Percentiles rank a stretch among this genome's conserved stretches.
Conservation (phyloP, 1,140 invertebrate genomes). For the Drosophila ironensis region DNA sequence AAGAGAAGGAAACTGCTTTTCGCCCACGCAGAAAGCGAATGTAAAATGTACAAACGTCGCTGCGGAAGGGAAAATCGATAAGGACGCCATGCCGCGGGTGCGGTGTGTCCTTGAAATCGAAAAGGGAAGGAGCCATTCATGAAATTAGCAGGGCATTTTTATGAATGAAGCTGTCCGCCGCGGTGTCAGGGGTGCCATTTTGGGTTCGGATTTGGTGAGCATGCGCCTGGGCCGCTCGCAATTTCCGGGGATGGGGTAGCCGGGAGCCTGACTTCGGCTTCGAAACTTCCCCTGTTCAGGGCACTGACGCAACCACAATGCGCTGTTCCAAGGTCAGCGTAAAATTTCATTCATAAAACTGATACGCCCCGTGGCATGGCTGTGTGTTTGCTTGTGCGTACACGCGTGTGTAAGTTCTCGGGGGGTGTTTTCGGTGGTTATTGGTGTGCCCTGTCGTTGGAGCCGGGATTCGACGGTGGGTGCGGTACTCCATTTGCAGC, state of each 20-base stretch:
- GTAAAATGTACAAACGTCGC: constrained; percentile 17
- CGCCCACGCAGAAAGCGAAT: constrained; percentile 35
- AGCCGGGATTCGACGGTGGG: constrained; percentile 9
- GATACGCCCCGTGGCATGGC: constrained; percentile 46
- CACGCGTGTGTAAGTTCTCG: constrained; percentile 51
- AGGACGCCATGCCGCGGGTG: constrained; percentile 45
- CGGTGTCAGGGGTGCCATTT: constrained; percentile 6
- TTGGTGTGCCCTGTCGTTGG: background rate
- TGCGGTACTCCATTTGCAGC: constrained; percentile 53
- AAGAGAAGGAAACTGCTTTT: constrained; percentile 6
- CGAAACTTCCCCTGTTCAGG: constrained; percentile 40
- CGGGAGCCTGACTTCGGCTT: background rate
- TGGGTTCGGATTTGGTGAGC: constrained; percentile 32
- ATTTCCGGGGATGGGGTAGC: background rate
- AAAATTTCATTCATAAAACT: constrained; percentile 77
- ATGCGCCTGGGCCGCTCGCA: constrained; percentile 4
- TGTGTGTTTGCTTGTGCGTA: constrained; percentile 30
- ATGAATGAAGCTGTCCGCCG: constrained; percentile 50
- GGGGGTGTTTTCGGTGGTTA: background rate
- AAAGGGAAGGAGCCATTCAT: constrained; percentile 55
- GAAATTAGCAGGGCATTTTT: constrained; percentile 44
- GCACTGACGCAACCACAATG: constrained; percentile 70
- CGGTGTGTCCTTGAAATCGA: constrained; percentile 56
- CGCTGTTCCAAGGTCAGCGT: constrained; percentile 71
- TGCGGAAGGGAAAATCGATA: constrained; percentile 65